Evolutionary conservation across 1,140 invertebrate genomes (phyloP).

Genomic region (Ptiloglossa arizonensis): DNA sequence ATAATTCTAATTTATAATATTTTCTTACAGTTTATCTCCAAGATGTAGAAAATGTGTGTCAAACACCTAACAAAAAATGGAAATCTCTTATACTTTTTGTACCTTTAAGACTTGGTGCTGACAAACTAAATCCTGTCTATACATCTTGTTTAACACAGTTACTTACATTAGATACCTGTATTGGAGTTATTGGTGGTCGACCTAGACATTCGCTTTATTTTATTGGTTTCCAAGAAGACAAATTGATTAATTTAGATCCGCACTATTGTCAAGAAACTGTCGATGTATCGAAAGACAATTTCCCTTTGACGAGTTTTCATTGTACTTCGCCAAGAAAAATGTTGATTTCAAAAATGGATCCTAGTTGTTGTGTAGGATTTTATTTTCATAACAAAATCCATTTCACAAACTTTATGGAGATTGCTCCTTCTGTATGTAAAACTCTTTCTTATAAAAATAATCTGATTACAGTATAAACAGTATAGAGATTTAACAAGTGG

Average conservation of each 20-base stretch:
- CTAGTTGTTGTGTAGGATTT: constrained; percentile 96
- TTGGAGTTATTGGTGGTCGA: constrained; percentile 95
- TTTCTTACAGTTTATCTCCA: constrained; percentile 85
- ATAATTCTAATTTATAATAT: background rate
- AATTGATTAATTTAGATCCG: constrained; percentile 95
- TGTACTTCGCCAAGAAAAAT: constrained; percentile 94
- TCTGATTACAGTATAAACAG: background rate
- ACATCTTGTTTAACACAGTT: constrained; percentile 90
- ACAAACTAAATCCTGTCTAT: constrained; percentile 92
- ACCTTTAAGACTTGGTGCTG: constrained; percentile 91
- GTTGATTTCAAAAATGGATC: constrained; percentile 94
- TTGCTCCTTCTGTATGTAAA: constrained; percentile 84
- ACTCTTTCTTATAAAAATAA: constrained; percentile 4
- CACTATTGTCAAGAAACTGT: constrained; percentile 96
- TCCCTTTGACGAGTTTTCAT: constrained; percentile 90
- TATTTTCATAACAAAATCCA: constrained; percentile 90
- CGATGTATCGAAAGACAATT: constrained; percentile 88
- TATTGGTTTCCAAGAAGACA: constrained; percentile 95
- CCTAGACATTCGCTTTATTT: constrained; percentile 96
- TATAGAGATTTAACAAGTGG: background rate
- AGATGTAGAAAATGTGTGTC: constrained; percentile 86
- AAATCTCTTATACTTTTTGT: constrained; percentile 92
- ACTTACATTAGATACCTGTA: constrained; percentile 90
- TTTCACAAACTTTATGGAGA: constrained; percentile 89
- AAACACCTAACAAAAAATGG: constrained; percentile 84